Base-by-base conservation (phyloP, 2,797 vertebrate species). In the Holocentrus rufus region DNA sequence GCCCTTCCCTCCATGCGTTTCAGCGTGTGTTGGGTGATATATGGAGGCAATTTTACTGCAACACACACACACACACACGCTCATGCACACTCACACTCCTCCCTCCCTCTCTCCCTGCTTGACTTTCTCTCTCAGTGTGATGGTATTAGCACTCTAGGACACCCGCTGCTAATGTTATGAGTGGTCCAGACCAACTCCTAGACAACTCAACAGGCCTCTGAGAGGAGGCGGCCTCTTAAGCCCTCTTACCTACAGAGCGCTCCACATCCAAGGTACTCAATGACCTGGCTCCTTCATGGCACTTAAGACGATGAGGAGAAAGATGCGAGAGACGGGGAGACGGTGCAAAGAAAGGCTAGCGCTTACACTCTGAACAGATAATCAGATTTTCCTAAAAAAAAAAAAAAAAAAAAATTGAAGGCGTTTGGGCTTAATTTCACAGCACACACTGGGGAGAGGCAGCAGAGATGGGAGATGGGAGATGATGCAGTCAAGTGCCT, bases 81-180 rank as follows among this genome's bases (percentile, higher is more conserved):
- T 50, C 47, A 65, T 14, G 15, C 55, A 57, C 47, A 31, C 46
- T 22, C 58, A 54, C 69, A 60, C 39, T 20, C 58, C 60, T 47
- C 31, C 10, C 31, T 58, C 8, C 53, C 22, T 44, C 49, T 65
- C 64, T 65, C 73, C 27, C 65, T 73, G 65, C 65, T 72, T 84
- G 73, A 89, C 79, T 80, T 77, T 80, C 74, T 61, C 69, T 76
- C 87, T 71, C 78, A 75, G 77, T 71, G 72, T 83, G 87, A 86
- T 76, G 75, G 66, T 65, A 88, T 85, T 81, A 90, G 75, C 77
- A 74, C 70, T 77, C 60, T 17, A 22, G 78, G 74, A 77, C 79
- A 77, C 86, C 86, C 30, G 55, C 83, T 14, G 82, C 58, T 88
- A 63, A 88, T 88, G 85, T 89, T 88, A 82, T 82, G 81, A 89